Evolutionary conservation across 2,888 invertebrate genomes (phyloP), one percentile per base, ranked within the genome.

Genomic region (Watsonalla binaria): DNA sequence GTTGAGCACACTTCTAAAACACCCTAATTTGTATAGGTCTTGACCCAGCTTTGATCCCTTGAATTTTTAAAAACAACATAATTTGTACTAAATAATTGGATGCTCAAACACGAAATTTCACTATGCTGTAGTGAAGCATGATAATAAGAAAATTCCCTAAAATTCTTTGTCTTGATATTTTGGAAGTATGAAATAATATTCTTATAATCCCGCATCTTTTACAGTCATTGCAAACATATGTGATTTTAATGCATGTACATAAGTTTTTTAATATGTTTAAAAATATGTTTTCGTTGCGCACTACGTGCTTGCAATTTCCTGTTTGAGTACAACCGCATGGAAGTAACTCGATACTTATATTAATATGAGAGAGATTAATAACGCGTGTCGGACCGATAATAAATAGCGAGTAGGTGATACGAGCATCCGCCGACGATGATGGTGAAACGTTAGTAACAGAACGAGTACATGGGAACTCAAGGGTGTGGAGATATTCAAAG

Each of bases 321-420:
- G 86, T 89, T 89, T 87, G 87, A 82, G 86, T 76, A 61, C 62
- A 61, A 68, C 58, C 63, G 86, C 86, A 86, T 85, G 80, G 56
- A 51, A 68, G 67, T 76, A 67, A 77, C 68, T 69, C 54, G 52
- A 66, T 49, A 54, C 49, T 56, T 59, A 55, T 59, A 61, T 63
- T 55, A 56, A 52, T 59, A 56, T 42, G 42, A 11, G 60, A 50
- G 64, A 62, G 62, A 65, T 14, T 24, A 47, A 13, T 37, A 7
- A 15, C 6, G 37, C 49, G 49, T 39, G 37, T 39, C 49, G 49
- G 39, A 49, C 39, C 37, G 49, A 49, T 42, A 8, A 42, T 8
- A 42, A 0, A 42, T 11, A 5, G 5, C 5, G 11, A 11, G 9
- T 5, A 11, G 11, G 11, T 5, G 42, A 42, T 42, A 11, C 5